Evolutionary conservation across 2,113 vertebrate species (phyloP).

Genomic region (Oryzias curvinotus): DNA sequence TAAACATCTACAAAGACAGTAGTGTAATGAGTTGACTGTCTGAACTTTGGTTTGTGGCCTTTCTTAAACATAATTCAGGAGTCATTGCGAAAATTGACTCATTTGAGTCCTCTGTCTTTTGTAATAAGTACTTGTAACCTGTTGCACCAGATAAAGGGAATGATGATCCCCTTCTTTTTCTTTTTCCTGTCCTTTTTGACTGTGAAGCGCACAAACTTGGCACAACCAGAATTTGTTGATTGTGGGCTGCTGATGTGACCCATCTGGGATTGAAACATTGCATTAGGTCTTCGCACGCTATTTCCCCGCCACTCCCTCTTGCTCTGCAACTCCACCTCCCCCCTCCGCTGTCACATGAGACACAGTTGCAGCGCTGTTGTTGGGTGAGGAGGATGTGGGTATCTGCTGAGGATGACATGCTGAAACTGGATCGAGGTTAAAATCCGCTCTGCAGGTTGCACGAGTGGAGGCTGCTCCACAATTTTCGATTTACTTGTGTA

Average conservation of each 20-base stretch:
- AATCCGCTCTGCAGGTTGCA: constrained; percentile 9
- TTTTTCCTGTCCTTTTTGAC: constrained; percentile 48
- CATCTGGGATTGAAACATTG: constrained; percentile 70
- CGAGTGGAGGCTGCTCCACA: background rate
- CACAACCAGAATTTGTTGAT: constrained; percentile 70
- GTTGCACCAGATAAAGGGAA: constrained; percentile 30
- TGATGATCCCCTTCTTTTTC: background rate
- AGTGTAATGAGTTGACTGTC: background rate
- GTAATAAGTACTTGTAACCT: constrained; percentile 51
- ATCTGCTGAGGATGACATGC: constrained; percentile 28
- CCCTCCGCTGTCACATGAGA: constrained; percentile 61
- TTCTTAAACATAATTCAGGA: too few relatives aligned
- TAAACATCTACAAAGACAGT: constrained; percentile 29
- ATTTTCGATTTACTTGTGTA: too few relatives aligned
- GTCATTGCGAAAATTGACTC: constrained; percentile 25
- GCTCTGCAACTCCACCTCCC: constrained; percentile 13
- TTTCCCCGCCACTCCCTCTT: constrained; percentile 57
- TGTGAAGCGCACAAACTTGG: constrained; percentile 70
- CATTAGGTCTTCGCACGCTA: constrained; percentile 78
- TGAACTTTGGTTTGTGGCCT: background rate
- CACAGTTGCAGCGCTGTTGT: constrained; percentile 67
- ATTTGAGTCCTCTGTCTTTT: background rate
- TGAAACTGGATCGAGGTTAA: constrained; percentile 22
- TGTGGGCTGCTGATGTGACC: constrained; percentile 75
- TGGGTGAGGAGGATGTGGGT: constrained; percentile 64